phyloP scores from a whole-genome alignment of 2,888 invertebrate genomes.

The Griposia aprilina region DNA sequence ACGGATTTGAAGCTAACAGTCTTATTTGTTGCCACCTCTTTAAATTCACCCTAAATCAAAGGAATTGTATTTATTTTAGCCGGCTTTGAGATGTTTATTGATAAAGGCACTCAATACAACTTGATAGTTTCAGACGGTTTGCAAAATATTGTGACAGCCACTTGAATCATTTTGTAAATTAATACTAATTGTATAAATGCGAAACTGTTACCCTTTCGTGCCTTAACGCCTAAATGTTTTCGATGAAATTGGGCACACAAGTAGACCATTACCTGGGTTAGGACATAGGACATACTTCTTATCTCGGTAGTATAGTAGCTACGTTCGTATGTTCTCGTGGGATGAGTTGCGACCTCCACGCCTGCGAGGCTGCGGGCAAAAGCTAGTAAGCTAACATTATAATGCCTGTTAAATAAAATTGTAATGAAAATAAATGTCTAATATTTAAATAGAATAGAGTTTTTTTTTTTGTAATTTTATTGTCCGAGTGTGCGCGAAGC shows the following conservation, averaged over 20 bases:
- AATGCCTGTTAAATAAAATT: background rate
- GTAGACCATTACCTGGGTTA: background rate
- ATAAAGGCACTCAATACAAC: background rate
- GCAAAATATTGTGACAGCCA: background rate
- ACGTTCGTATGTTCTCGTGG: background rate
- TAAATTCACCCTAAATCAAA: slow-evolving; percentile 73
- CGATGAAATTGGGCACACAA: no score
- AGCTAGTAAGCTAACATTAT: background rate
- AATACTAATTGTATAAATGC: background rate
- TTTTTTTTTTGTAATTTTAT: background rate
- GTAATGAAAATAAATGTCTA: background rate
- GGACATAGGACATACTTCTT: background rate
- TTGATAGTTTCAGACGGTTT: background rate
- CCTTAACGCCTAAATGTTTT: no score
- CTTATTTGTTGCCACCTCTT: slow-evolving; percentile 85
- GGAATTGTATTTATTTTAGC: slow-evolving; percentile 63
- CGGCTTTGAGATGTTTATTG: slow-evolving; percentile 43
- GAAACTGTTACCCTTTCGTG: background rate
- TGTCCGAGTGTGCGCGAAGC: no score
- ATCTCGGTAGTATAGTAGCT: background rate
- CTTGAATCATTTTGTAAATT: background rate
- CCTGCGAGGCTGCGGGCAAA: background rate
- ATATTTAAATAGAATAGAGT: background rate
- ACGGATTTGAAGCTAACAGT: slow-evolving; percentile 83
- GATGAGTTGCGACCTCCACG: background rate